Conservation (phyloP, 2,113 vertebrate species). For the Passer montanus region DNA sequence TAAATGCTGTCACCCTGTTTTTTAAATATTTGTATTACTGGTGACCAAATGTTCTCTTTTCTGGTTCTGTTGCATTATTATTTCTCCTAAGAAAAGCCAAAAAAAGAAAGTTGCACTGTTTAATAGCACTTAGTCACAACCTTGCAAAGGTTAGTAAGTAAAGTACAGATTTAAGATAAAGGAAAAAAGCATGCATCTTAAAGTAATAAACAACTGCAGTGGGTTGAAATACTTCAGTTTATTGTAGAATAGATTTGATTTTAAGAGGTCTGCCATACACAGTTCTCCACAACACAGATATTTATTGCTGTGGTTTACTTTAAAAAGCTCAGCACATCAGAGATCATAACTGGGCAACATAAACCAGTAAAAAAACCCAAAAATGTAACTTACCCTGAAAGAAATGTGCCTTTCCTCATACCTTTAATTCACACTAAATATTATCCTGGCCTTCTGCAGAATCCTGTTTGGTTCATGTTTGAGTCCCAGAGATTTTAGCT, state of each 20-base stretch:
- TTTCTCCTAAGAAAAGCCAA: not conserved
- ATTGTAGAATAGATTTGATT: not conserved
- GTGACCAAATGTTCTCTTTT: not conserved
- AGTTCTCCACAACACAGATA: not conserved
- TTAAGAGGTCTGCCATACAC: not conserved
- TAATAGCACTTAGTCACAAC: not conserved
- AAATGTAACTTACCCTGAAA: constrained; percentile 29
- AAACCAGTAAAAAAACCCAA: not conserved
- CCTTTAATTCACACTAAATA: constrained; percentile 9
- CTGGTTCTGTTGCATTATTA: not conserved
- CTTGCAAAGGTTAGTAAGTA: not conserved
- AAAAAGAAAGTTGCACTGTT: not conserved
- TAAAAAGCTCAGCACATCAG: not conserved
- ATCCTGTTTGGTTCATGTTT: constrained; percentile 43
- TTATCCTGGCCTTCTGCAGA: not conserved
- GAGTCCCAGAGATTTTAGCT: constrained; percentile 45
- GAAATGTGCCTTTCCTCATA: not conserved
- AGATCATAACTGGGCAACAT: not conserved
- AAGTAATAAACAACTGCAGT: not conserved
- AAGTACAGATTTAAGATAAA: not conserved
- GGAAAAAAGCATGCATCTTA: not conserved
- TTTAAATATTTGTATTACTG: not conserved
- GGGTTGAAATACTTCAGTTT: not conserved
- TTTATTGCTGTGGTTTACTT: not conserved
- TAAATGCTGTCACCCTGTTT: constrained; percentile 13